Percentiles rank a stretch among this genome's conserved stretches.
These are phyloP conservation scores for Muntiacus muntjak DNA, from an alignment of 2,113 vertebrate genomes.

Conservation along the genomic window DNA sequence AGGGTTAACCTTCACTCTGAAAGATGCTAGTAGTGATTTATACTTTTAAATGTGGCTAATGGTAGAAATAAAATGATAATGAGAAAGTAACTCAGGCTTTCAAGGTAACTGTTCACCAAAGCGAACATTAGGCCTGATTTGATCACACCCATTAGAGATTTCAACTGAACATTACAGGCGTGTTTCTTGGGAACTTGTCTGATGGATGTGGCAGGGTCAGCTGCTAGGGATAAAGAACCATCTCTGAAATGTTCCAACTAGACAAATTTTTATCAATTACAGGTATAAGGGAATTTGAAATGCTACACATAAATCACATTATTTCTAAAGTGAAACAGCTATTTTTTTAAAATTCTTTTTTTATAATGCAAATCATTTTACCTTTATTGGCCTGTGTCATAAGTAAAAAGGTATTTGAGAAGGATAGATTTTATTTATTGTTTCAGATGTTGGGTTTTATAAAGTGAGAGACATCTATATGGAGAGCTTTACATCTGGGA, in stretches of 20 bases:
- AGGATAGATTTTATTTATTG: not conserved
- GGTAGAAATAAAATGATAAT: slow-evolving; percentile 61
- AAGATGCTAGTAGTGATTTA: slow-evolving; percentile 33
- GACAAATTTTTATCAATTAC: slow-evolving; percentile 41
- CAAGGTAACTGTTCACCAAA: not conserved
- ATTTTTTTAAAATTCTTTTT: slow-evolving; percentile 29
- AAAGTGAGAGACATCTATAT: not conserved
- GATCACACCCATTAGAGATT: slow-evolving; percentile 58
- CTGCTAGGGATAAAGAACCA: slow-evolving; percentile 14
- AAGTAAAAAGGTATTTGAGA: not conserved
- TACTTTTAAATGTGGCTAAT: slow-evolving; percentile 55
- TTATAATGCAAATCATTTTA: not conserved
- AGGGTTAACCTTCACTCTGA: not conserved
- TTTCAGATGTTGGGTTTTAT: not conserved
- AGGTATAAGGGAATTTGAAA: not conserved
- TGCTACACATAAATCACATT: slow-evolving; percentile 53
- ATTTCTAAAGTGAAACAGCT: slow-evolving; percentile 35
- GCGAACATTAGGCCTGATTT: slow-evolving; percentile 51
- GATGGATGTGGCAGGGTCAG: slow-evolving; percentile 61
- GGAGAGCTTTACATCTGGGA: not conserved
- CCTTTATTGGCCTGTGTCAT: not conserved
- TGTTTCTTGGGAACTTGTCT: slow-evolving; percentile 8
- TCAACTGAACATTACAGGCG: not conserved
- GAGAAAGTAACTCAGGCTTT: slow-evolving; percentile 35
- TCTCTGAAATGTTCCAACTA: slow-evolving; percentile 11